A percentile compares a stretch with the other conserved stretches of the same genome.
Conservation (phyloP, 2,113 vertebrate genomes). For the Perca fluviatilis region DNA sequence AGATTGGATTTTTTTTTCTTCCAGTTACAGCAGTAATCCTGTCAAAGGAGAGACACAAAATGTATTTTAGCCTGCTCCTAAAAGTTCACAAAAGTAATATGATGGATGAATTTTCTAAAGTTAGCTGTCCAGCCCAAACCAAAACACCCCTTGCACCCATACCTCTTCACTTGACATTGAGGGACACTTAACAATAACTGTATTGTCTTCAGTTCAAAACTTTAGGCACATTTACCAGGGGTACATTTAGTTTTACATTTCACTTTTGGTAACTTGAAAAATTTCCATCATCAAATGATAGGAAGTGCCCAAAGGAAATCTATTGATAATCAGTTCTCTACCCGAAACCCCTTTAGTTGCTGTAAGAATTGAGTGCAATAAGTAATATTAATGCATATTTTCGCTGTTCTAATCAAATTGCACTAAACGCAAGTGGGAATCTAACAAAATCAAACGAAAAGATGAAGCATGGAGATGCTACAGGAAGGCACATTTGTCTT, state of each 20-base stretch:
- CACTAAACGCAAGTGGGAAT: slow-evolving; percentile 39
- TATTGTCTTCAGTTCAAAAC: background rate
- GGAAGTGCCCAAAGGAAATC: slow-evolving; percentile 41
- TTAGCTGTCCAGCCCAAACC: background rate
- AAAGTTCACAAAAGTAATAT: background rate
- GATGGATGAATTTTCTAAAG: background rate
- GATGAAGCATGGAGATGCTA: slow-evolving; percentile 30
- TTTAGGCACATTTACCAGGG: background rate
- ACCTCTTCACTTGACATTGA: background rate
- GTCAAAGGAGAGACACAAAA: background rate
- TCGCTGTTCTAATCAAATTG: slow-evolving; percentile 53
- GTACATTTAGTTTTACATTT: background rate
- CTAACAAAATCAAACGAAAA: slow-evolving; percentile 52
- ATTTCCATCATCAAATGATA: slow-evolving; percentile 29
- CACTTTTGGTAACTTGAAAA: background rate
- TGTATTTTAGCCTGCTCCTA: background rate
- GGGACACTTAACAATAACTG: background rate
- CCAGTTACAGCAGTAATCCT: background rate
- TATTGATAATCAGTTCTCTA: slow-evolving; percentile 42
- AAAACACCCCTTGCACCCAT: background rate
- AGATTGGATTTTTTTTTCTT: background rate
- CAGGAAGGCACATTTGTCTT: slow-evolving; percentile 44
- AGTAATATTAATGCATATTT: slow-evolving; percentile 58
- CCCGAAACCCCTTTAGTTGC: slow-evolving; percentile 18
- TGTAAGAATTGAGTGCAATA: slow-evolving; percentile 23